Evolutionary conservation across 2,797 vertebrate species (phyloP), one percentile per base, ranked within the genome.

Genomic region (Poecile montanus): DNA sequence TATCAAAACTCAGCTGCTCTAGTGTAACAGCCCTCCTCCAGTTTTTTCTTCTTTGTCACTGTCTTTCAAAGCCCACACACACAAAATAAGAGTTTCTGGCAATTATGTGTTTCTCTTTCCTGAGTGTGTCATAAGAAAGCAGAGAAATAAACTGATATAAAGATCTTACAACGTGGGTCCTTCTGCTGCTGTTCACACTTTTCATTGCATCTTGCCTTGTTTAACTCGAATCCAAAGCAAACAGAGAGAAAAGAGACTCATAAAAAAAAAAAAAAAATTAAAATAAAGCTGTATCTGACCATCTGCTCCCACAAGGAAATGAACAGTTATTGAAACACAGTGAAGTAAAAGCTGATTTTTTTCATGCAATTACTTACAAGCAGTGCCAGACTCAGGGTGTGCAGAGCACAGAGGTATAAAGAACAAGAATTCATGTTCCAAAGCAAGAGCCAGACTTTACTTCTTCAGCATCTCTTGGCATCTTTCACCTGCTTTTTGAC

Each of bases 291-390:
- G 6, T 36, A 36, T 58, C 62, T 40, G 42, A 67, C 82, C 74
- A 70, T 76, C 89, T 89, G 51, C 29, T 89, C 48, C 11, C 22
- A 78, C 21, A 44, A 67, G 72, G 83, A 85, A 91, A 86, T 34
- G 18, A 70, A 62, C 63, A 78, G 22, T 68, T 73, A 51, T 10
- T 66, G 34, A 61, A 89, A 89, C 89, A 67, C 72, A 90, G 72
- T 19, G 5, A 65, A 85, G n/a, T 6, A 36, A 86, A 93, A 57
- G 5, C 0, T 40, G 47, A 42, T 32, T 23, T 54, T 40, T 57
- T 50, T 3, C 44, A 90, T 80, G 72, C 57, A 65, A 66, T 85
- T 97, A 97, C 97, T 97, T 95, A 97, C 97, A 76, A 96, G 67
- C 30, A 62, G 34, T 60, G 91, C 77, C 80, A 97, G 82, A 67